These are phyloP conservation scores for Cosmopolites sordidus DNA, from an alignment of 2,888 invertebrate species.

Conservation along the genomic window DNA sequence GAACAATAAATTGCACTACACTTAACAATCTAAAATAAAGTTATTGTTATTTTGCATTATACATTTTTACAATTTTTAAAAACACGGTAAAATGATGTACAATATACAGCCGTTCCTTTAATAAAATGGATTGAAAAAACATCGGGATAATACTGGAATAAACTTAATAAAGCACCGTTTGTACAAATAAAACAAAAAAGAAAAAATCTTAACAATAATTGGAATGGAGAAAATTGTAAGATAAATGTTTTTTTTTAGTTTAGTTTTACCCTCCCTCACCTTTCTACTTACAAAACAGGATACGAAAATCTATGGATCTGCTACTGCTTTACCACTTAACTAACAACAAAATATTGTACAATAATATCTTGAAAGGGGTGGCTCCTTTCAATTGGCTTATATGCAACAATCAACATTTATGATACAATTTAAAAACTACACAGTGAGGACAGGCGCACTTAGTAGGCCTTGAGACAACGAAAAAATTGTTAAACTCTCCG, in stretches of 20 bases:
- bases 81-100: slow-evolving; percentile 29
- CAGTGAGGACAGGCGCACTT: slow-evolving; percentile 18
- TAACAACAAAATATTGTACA: slow-evolving; percentile 26
- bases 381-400: slow-evolving; percentile 16
- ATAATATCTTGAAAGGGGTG: slow-evolving; percentile 33
- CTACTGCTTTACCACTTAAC: slow-evolving; percentile 33
- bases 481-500: background rate
- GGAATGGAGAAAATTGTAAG: slow-evolving; percentile 37
- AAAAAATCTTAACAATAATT: slow-evolving; percentile 33
- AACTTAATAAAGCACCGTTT: slow-evolving; percentile 29
- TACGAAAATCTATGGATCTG: slow-evolving; percentile 26
- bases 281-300: slow-evolving; percentile 17
- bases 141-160: slow-evolving; percentile 34
- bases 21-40: slow-evolving; percentile 32
- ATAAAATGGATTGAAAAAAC: slow-evolving; percentile 25
- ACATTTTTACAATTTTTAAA: slow-evolving; percentile 26
- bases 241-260: slow-evolving; percentile 19
- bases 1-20: slow-evolving; percentile 36
- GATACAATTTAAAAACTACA: slow-evolving; percentile 20
- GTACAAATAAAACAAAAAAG: slow-evolving; percentile 29
- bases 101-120: slow-evolving; percentile 27
- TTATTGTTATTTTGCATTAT: slow-evolving; percentile 30
- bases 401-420: slow-evolving; percentile 17
- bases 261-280: slow-evolving; percentile 37
- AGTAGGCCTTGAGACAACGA: background rate